Conservation (phyloP, 2,113 vertebrate genomes). For the Oreocharis arfaki region DNA sequence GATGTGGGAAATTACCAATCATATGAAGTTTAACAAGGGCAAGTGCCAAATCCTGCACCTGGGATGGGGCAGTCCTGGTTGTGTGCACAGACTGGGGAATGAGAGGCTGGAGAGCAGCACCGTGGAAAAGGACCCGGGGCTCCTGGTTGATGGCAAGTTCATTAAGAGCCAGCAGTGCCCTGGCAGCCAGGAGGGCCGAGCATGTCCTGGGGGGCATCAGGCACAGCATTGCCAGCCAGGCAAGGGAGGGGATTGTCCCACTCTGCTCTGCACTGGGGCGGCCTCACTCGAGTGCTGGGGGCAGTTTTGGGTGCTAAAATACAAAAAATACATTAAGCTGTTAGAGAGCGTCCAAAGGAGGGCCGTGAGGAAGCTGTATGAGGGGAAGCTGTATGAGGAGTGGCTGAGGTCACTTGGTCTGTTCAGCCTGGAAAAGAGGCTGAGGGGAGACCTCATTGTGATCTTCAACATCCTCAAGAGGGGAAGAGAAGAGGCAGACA, state of each 20-base stretch:
- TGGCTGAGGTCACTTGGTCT: background rate
- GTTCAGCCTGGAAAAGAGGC: background rate
- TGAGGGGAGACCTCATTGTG: background rate
- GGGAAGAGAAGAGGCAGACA: background rate
- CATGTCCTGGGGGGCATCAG: background rate
- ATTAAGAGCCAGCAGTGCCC: background rate
- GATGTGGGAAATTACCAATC: background rate
- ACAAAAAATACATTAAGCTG: background rate
- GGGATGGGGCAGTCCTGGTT: background rate
- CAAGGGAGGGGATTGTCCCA: background rate
- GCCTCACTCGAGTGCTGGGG: background rate
- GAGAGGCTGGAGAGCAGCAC: background rate
- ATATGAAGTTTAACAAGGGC: background rate
- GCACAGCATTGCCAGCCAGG: fast-evolving
- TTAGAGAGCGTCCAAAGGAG: background rate
- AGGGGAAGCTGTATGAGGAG: fast-evolving
- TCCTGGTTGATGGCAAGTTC: fast-evolving
- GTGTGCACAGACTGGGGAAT: background rate
- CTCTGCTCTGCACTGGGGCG: fast-evolving
- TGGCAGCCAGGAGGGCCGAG: background rate
- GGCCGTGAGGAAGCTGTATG: background rate
- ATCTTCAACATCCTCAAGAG: background rate
- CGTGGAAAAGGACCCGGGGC: background rate
- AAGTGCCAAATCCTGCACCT: background rate
- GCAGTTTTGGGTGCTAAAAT: background rate